Evolutionary conservation across 2,797 vertebrate species (phyloP).

Genomic region (Myiotriccus ornatus): DNA sequence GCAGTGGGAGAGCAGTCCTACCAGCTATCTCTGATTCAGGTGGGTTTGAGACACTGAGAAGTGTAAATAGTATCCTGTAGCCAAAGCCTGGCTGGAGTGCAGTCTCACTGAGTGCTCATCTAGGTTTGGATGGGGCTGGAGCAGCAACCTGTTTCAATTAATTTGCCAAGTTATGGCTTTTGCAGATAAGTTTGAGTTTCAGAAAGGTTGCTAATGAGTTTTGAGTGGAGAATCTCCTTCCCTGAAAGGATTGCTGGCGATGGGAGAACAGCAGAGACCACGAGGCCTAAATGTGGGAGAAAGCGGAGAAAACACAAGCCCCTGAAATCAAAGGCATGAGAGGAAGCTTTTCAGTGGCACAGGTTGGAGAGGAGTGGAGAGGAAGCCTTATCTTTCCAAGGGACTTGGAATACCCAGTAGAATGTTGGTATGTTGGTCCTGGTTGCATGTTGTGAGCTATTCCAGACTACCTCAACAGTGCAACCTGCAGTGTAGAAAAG

Average conservation of each 20-base stretch:
- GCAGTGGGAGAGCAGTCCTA: not conserved
- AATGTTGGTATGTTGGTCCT: not conserved
- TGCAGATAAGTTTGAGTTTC: not conserved
- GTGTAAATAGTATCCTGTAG: not conserved
- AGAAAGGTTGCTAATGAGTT: not conserved
- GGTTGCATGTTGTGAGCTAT: not conserved
- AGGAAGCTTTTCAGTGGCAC: not conserved
- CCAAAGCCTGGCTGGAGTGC: not conserved
- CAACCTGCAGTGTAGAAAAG: not conserved
- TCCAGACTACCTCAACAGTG: not conserved
- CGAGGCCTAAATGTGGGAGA: not conserved
- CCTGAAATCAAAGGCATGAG: not conserved
- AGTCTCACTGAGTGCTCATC: rapidly evolving
- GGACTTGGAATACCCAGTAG: not conserved
- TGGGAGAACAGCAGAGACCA: not conserved
- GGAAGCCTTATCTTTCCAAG: not conserved
- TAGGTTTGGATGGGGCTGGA: not conserved
- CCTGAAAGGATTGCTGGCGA: not conserved
- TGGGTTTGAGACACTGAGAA: not conserved
- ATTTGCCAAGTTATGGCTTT: not conserved
- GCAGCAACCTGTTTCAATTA: not conserved
- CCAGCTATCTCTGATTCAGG: not conserved
- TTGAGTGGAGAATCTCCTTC: not conserved
- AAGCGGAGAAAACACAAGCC: not conserved
- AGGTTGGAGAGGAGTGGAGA: not conserved